These are phyloP conservation scores for Lasioglossum calceatum DNA, from an alignment of 2,888 invertebrate species.

Conservation along the genomic window DNA sequence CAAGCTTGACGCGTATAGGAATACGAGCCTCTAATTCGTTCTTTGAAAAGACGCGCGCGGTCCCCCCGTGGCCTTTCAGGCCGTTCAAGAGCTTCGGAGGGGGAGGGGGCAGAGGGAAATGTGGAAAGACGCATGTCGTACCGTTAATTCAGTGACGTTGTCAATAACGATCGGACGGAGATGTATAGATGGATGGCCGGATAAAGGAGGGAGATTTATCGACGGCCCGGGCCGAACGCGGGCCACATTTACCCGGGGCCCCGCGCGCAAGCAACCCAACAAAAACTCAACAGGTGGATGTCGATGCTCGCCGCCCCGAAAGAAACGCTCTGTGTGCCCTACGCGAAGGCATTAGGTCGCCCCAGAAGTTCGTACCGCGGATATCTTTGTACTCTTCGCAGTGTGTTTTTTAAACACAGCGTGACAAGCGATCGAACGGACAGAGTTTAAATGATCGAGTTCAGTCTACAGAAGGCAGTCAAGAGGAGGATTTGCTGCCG, in stretches of 20 bases:
- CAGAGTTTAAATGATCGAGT: no score
- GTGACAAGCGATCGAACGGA: no score
- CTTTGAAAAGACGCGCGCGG: conserved; percentile 15
- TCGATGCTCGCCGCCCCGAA: background rate
- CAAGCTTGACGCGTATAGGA: conserved; percentile 16
- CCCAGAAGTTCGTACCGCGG: no score
- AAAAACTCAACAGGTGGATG: background rate
- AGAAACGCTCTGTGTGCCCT: background rate
- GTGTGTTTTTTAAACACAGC: no score
- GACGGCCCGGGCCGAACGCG: conserved; percentile 38
- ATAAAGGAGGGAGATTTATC: conserved; percentile 71
- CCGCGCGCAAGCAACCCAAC: background rate
- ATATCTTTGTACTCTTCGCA: no score
- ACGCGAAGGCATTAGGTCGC: background rate
- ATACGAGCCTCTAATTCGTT: conserved; percentile 38
- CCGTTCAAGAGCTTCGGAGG: background rate
- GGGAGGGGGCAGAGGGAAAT: conserved; percentile 37
- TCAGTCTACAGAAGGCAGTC: no score
- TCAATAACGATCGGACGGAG: conserved; percentile 69
- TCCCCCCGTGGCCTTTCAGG: conserved; percentile 20
- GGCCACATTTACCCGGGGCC: background rate
- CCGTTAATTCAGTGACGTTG: conserved; percentile 71
- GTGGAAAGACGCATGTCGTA: conserved; percentile 52
- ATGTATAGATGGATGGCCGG: conserved; percentile 60
- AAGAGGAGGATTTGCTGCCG: no score